phyloP scores from a whole-genome alignment of 64 coral and sea anemone species.

The Pocillopora verrucosa region DNA sequence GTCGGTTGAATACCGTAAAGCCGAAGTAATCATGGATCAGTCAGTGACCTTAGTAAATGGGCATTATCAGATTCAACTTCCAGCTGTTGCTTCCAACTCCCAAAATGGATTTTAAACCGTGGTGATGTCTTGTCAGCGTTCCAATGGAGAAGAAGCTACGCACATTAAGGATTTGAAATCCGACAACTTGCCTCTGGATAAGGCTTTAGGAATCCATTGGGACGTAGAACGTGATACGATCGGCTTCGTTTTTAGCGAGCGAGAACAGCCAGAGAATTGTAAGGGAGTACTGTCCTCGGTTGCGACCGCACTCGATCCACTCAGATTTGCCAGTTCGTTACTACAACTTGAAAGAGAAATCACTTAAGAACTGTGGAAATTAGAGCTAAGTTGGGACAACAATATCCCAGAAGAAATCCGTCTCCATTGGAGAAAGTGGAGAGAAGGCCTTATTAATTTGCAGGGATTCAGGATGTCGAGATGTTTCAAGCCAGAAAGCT shows the following conservation, averaged over 20 bases:
- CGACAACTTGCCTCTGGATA: slow-evolving; percentile 36
- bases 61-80: slow-evolving; percentile 58
- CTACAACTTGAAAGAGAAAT: slow-evolving; percentile 59
- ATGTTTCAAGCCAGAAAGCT: too few species aligned
- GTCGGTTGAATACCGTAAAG: slow-evolving; percentile 38
- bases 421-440: slow-evolving; percentile 23
- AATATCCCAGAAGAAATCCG: slow-evolving; percentile 31
- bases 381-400: slow-evolving; percentile 52
- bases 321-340: slow-evolving; percentile 57
- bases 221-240: slow-evolving; percentile 53
- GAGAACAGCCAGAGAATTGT: not conserved
- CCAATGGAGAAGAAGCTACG: slow-evolving; percentile 36
- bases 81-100: slow-evolving; percentile 50
- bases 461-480: not conserved
- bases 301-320: slow-evolving; percentile 49
- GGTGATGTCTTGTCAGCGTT: slow-evolving; percentile 33
- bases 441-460: not conserved
- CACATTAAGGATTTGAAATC: slow-evolving; percentile 38
- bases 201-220: slow-evolving; percentile 63
- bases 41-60: slow-evolving; percentile 47
- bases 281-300: slow-evolving; percentile 2
- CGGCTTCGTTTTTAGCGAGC: too few species aligned
- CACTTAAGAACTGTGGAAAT: slow-evolving; percentile 57
- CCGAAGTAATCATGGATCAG: slow-evolving; percentile 33
- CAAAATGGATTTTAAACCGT: slow-evolving; percentile 46